Conservation (phyloP, 2,888 invertebrate species). For the Folsomia candida region DNA sequence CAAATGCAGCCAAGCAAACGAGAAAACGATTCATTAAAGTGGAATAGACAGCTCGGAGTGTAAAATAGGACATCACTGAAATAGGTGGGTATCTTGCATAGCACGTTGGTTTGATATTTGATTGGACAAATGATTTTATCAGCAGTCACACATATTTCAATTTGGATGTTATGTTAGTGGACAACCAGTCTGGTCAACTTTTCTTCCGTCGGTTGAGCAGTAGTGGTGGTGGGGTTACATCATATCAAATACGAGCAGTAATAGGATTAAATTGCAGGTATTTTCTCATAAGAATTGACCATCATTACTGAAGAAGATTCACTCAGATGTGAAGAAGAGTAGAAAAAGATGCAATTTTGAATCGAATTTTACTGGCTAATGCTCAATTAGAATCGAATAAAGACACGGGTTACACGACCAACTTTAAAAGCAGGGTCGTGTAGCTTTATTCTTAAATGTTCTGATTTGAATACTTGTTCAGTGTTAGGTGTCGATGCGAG, state of each 20-base stretch:
- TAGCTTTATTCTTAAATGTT: not conserved
- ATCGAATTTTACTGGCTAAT: not conserved
- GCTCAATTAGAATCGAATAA: not conserved
- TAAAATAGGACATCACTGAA: no score
- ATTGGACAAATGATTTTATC: constrained; percentile 5
- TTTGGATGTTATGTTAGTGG: constrained; percentile 2
- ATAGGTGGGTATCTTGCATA: no score
- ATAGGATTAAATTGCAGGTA: not conserved
- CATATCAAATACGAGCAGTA: not conserved
- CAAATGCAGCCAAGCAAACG: not conserved
- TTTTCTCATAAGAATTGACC: not conserved
- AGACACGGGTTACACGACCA: not conserved
- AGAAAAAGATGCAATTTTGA: no score
- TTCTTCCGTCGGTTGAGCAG: not conserved
- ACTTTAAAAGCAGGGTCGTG: not conserved
- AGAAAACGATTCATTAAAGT: not conserved
- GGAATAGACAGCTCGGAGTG: not conserved
- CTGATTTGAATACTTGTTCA: not conserved
- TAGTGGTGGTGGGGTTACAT: no score
- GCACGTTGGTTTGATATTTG: not conserved
- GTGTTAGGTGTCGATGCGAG: not conserved
- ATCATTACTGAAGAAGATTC: not conserved
- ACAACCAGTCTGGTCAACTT: not conserved
- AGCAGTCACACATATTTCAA: not conserved
- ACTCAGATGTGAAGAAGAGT: not conserved